Evolutionary conservation across 2,888 invertebrate genomes (phyloP).

Genomic region (Epirrita christyi): DNA sequence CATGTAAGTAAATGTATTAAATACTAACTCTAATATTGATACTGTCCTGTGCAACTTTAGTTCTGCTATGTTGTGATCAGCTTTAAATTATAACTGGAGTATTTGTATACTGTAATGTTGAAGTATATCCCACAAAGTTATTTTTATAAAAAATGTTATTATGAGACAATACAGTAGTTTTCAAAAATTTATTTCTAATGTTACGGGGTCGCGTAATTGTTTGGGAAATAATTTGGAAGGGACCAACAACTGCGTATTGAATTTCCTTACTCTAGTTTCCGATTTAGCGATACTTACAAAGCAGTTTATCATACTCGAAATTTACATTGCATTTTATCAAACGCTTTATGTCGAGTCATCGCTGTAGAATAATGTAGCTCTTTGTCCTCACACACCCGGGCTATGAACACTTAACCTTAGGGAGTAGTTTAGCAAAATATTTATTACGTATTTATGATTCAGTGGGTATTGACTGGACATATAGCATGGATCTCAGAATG

Average conservation of each 20-base stretch:
- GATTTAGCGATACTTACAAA: conserved; percentile 45
- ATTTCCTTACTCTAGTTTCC: conserved; percentile 47
- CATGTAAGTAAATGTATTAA: conserved; percentile 75
- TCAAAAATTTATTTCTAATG: conserved; percentile 57
- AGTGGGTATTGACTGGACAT: conserved; percentile 79
- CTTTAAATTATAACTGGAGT: conserved; percentile 80
- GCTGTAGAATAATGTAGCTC: conserved; percentile 52
- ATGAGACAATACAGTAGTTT: conserved; percentile 82
- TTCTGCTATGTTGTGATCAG: conserved; percentile 82
- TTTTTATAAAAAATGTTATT: conserved; percentile 81
- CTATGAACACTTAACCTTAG: conserved; percentile 74
- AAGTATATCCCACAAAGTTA: conserved; percentile 77
- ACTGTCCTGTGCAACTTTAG: conserved; percentile 81
- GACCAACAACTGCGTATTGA: conserved; percentile 74
- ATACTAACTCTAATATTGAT: conserved; percentile 75
- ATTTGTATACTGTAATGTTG: conserved; percentile 76
- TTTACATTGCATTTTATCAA: conserved; percentile 68
- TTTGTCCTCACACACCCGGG: conserved; percentile 67
- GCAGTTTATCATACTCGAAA: conserved; percentile 53
- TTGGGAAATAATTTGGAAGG: conserved; percentile 76
- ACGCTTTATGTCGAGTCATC: conserved; percentile 61
- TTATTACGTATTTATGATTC: conserved; percentile 72
- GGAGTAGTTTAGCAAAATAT: conserved; percentile 65
- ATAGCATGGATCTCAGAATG: conserved; percentile 84
- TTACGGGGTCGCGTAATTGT: conserved; percentile 60